phyloP scores from a whole-genome alignment of 1,140 invertebrate genomes.

The Agrypnia vestita region DNA sequence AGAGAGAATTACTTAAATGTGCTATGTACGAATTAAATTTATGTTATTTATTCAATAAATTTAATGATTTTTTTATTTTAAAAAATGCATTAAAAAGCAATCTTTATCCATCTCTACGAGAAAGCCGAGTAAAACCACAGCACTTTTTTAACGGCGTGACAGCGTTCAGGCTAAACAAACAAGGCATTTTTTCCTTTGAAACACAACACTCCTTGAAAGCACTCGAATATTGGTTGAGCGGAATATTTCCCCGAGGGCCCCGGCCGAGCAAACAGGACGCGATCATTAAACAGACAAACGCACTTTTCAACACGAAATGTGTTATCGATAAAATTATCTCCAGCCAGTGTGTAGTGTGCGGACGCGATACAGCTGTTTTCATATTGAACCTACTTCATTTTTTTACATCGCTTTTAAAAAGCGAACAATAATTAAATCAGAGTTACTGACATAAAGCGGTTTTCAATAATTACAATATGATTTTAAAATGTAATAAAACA shows the following conservation, averaged over 20 bases:
- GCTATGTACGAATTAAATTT: too few species aligned
- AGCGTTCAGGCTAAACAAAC: constrained; percentile 16
- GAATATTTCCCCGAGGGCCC: neutral
- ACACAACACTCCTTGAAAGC: constrained; percentile 29
- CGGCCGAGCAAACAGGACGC: neutral
- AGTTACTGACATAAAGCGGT: too few species aligned
- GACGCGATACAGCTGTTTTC: too few species aligned
- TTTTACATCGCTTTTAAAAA: too few species aligned
- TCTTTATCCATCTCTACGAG: neutral
- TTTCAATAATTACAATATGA: too few species aligned
- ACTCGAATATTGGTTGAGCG: neutral
- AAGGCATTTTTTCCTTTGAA: constrained; percentile 6
- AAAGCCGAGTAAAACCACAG: neutral
- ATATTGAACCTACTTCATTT: too few species aligned
- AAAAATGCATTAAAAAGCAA: neutral
- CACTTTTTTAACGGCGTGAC: neutral
- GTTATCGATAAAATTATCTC: neutral
- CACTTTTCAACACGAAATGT: neutral
- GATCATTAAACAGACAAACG: constrained; percentile 20
- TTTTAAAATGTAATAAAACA: too few species aligned
- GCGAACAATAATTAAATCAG: too few species aligned
- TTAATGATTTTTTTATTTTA: too few species aligned
- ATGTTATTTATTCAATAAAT: too few species aligned
- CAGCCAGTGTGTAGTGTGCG: too few species aligned
- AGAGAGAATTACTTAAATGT: too few species aligned